Conservation (phyloP, 2,797 vertebrate species). For the Danionella dracula region DNA sequence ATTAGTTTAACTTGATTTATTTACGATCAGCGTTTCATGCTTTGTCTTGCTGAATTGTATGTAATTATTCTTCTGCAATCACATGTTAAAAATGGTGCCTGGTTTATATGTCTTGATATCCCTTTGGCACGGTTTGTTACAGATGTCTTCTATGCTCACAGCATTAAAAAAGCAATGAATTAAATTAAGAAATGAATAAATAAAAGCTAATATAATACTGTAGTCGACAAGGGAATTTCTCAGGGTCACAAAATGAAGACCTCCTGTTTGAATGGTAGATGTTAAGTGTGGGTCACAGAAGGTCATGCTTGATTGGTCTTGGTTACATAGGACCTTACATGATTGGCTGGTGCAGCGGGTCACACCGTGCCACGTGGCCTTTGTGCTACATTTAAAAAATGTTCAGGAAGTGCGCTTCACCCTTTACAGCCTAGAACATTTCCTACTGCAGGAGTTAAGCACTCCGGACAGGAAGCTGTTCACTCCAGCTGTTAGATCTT, state of each 20-base stretch:
- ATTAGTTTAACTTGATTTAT: no score
- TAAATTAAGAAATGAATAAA: conserved; percentile 30
- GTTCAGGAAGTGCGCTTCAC: conserved; percentile 92
- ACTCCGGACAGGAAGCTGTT: conserved; percentile 97
- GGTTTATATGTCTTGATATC: no score
- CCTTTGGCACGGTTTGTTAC: no score
- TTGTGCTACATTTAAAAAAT: conserved; percentile 84
- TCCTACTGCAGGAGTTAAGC: conserved; percentile 95
- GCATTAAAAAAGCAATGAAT: no score
- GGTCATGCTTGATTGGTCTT: conserved; percentile 67
- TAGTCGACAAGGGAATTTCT: conserved; percentile 55
- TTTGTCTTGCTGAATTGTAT: no score
- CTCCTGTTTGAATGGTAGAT: conserved; percentile 74
- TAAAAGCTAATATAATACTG: conserved; percentile 39
- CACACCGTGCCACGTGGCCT: conserved; percentile 69
- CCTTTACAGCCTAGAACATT: conserved; percentile 83
- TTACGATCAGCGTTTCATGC: no score
- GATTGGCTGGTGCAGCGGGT: conserved; percentile 66
- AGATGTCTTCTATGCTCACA: no score
- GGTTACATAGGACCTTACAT: conserved; percentile 67
- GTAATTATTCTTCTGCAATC: no score
- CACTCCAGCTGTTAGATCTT: conserved; percentile 93
- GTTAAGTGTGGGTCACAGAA: conserved; percentile 67
- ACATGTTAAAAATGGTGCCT: no score
- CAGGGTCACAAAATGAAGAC: conserved; percentile 68